Evolutionary conservation across 2,113 vertebrate genomes (phyloP), one percentile per base, ranked within the genome.

Genomic region (Chionomys nivalis): DNA sequence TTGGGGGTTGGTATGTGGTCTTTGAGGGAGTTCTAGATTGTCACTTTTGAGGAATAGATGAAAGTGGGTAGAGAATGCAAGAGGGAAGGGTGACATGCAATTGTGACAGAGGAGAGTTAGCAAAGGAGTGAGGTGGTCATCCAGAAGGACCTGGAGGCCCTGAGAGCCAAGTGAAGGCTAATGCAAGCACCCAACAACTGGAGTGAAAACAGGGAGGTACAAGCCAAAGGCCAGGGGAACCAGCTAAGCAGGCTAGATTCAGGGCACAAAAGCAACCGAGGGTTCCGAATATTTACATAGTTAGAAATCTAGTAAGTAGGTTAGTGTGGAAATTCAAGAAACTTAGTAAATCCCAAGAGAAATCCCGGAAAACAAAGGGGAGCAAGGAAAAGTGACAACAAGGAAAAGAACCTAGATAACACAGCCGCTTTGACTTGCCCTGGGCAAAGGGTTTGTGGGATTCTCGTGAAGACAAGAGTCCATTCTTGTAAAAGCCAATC

Each of bases 301-400:
- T 88, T n/a, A 81, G 87, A 89, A 92, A 73, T 81, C 24, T 70
- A 89, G 68, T 61, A 75, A 85, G 42, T 88, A 49, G 12, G 75
- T 76, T 83, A 87, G 19, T 44, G 52, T 58, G 36, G 68, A 96
- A 93, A 90, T 77, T 83, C 8, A 85, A 90, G 21, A 49, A 63
- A 93, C 42, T 76, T 92, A 13, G 14, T 31, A 85, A 89, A 83
- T 61, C 16, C 23, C 10, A 88, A 52, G 33, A 82, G 21, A 28
- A 95, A 52, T 87, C 68, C 1, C 26, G 2, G 55, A 88, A 95
- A 42, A 95, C 23, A 76, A 93, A 65, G 66, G 44, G 5, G 31
- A 55, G 11, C 33, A 21, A 31, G 23, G 33, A 47, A 94, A 96
- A 33, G 33, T 7, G 68, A 91, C 44, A 94, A 13, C 28, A 83